Evolutionary conservation across 92 coral and sea anemone genomes (phyloP).

Genomic region (Ricordea florida): DNA sequence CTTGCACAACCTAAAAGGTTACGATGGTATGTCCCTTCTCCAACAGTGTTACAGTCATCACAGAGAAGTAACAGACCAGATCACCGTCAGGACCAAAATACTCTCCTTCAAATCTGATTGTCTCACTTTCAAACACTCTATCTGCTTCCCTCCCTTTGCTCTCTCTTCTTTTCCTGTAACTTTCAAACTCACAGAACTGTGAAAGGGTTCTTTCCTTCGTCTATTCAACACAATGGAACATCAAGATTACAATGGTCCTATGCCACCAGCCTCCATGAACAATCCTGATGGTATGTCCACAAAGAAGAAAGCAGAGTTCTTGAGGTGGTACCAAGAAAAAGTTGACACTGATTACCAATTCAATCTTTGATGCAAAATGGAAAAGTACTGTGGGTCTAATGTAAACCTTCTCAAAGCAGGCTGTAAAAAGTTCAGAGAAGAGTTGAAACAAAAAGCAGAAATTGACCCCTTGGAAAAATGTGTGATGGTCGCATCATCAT

Average conservation of each 20-base stretch:
- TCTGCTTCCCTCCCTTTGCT: neutral
- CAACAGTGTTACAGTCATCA: neutral
- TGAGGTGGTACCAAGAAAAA: neutral
- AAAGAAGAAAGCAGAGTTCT: neutral
- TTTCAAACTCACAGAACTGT: neutral
- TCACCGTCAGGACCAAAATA: neutral
- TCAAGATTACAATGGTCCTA: conserved; percentile 3
- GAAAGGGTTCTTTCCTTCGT: conserved; percentile 15
- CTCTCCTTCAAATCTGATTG: neutral
- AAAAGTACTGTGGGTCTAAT: neutral
- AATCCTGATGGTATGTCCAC: neutral
- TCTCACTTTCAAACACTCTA: neutral
- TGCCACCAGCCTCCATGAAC: neutral
- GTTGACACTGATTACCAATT: neutral
- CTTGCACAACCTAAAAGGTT: conserved; percentile 20
- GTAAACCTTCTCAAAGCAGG: neutral
- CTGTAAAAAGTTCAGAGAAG: neutral
- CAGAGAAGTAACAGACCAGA: neutral
- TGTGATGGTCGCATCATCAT: conserved; percentile 17
- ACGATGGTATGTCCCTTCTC: neutral
- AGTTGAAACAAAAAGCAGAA: neutral
- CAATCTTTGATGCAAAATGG: neutral
- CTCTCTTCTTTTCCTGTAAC: conserved; percentile 18
- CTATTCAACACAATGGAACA: conserved; percentile 6
- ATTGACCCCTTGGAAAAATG: conserved; percentile 1